Conservation (phyloP, 2,888 invertebrate species). For the Frankliniella intonsa region DNA sequence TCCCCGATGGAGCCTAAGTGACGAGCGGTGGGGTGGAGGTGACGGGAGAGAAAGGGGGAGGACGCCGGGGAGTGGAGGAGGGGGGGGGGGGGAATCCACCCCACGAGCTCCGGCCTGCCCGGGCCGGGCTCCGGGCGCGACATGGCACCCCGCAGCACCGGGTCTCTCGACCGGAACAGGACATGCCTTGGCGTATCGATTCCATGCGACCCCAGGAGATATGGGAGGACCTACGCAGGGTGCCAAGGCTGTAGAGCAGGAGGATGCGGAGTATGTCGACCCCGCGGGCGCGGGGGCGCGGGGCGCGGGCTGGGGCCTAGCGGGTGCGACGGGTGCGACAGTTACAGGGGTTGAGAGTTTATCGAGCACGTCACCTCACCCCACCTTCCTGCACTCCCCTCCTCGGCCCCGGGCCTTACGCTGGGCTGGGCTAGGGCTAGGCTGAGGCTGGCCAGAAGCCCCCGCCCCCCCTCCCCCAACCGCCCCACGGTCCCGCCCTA, state of each 20-base stretch:
- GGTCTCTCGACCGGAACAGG: not conserved
- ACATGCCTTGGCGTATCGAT: not conserved
- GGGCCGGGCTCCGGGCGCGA: no score
- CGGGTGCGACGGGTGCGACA: not conserved
- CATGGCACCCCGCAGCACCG: no score
- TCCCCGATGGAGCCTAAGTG: not conserved
- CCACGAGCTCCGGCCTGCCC: no score
- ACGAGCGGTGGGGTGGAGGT: not conserved
- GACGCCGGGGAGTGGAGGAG: no score
- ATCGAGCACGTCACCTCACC: not conserved
- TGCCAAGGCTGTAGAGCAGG: not conserved
- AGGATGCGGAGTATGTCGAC: not conserved
- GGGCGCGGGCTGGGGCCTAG: not conserved
- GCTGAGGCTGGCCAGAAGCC: not conserved
- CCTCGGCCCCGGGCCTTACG: not conserved
- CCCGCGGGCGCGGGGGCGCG: not conserved
- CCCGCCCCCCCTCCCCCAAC: not conserved
- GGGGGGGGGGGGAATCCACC: not conserved
- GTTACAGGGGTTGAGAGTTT: not conserved
- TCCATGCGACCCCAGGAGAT: not conserved
- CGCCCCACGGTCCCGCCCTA: slow-evolving; percentile 43
- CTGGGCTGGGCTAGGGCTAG: not conserved
- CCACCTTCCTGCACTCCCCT: not conserved
- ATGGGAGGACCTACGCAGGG: not conserved
- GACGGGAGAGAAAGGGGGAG: not conserved